A percentile compares a stretch with the other conserved stretches of the same genome.
phyloP scores from a whole-genome alignment of 35 echinoderm and acorn worm genomes.

The Patiria miniata region DNA sequence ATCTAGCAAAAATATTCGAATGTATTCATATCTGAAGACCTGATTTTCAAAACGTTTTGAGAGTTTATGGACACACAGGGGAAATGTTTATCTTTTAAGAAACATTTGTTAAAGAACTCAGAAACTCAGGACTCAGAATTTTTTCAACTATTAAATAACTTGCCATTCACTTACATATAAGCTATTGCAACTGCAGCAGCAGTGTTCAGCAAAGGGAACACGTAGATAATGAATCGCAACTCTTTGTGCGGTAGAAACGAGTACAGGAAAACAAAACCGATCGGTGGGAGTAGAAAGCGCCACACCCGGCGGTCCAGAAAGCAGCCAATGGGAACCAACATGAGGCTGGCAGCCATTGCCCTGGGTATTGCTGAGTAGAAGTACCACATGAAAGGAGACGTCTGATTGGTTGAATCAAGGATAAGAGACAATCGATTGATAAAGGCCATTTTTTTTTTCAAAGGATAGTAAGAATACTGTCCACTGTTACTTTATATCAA shows the following conservation, averaged over 20 bases:
- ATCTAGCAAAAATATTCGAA: too few relatives aligned
- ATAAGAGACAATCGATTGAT: neutral
- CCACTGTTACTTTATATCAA: neutral
- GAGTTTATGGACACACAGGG: too few relatives aligned
- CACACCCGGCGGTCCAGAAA: conserved; percentile 50
- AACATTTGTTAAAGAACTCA: too few relatives aligned
- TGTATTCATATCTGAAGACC: too few relatives aligned
- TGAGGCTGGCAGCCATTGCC: conserved; percentile 67
- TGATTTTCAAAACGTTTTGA: too few relatives aligned
- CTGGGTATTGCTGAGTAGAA: conserved; percentile 96
- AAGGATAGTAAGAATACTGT: neutral
- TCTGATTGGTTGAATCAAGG: conserved; percentile 53
- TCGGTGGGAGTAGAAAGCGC: conserved; percentile 62
- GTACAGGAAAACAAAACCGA: conserved; percentile 95
- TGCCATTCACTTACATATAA: conserved; percentile 70
- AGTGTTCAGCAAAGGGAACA: conserved; percentile 87
- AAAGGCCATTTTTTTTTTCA: neutral
- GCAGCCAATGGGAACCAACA: conserved; percentile 80
- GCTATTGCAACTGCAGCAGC: conserved; percentile 70
- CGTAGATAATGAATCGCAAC: conserved; percentile 93
- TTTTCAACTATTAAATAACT: neutral
- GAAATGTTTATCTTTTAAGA: too few relatives aligned
- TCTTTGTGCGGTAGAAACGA: conserved; percentile 96
- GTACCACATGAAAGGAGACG: conserved; percentile 95
- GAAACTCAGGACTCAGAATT: too few relatives aligned